A percentile compares a stretch with the other conserved stretches of the same genome.
phyloP scores from a whole-genome alignment of 2,888 invertebrate genomes.

The Polymixis lichenea region DNA sequence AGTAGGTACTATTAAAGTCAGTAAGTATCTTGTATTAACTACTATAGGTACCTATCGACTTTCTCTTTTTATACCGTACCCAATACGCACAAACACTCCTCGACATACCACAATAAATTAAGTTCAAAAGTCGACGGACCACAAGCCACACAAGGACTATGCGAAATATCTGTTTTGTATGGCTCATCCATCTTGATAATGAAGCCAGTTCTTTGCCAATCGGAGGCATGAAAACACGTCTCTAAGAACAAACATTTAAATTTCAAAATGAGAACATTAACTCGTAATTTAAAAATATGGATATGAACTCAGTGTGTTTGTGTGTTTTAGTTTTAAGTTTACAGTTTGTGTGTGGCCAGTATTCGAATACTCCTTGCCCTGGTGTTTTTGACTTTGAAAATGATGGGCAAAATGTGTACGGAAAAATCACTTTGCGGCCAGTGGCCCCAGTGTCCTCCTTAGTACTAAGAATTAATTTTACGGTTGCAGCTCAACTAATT shows the following conservation, averaged over 20 bases:
- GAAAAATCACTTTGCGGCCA: constrained; percentile 74
- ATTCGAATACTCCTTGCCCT: constrained; percentile 80
- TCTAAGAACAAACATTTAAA: constrained; percentile 58
- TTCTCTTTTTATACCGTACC: constrained; percentile 9
- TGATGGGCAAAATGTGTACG: constrained; percentile 75
- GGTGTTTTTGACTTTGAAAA: constrained; percentile 77
- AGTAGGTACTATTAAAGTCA: background rate
- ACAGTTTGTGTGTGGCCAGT: constrained; percentile 72
- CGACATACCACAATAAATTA: constrained; percentile 26
- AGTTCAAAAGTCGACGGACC: constrained; percentile 59
- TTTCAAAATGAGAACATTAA: constrained; percentile 55
- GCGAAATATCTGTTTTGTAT: constrained; percentile 50
- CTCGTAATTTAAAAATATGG: constrained; percentile 51
- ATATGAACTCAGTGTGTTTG: constrained; percentile 69
- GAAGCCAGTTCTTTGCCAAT: constrained; percentile 70
- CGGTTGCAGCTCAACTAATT: constrained; percentile 74
- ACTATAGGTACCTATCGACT: background rate
- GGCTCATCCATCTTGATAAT: constrained; percentile 61
- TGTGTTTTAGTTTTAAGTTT: constrained; percentile 68
- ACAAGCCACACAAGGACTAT: constrained; percentile 37
- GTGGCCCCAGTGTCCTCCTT: constrained; percentile 72
- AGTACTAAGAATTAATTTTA: constrained; percentile 76
- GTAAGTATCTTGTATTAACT: background rate
- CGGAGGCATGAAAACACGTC: constrained; percentile 70
- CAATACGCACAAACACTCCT: background rate